Evolutionary conservation across 2,113 vertebrate species (phyloP), one percentile per base, ranked within the genome.

Genomic region (Osmerus eperlanus): DNA sequence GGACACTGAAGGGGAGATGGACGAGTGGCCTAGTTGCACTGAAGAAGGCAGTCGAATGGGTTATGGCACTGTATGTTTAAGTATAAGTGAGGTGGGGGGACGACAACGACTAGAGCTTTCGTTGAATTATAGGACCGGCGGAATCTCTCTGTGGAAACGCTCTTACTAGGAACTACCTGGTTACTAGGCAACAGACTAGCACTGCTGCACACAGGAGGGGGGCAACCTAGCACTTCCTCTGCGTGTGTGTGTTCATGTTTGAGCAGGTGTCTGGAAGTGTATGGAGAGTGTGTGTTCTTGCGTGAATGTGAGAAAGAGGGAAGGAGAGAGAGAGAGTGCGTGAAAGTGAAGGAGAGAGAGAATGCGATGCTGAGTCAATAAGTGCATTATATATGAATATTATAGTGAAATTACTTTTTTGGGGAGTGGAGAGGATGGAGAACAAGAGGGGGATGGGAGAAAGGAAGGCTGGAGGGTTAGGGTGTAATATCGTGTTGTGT

Each of bases 101-200:
- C 61, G 68, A 51, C n/a, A n/a, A n/a, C 19, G 16, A 41, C 13
- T 54, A 18, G 71, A 59, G 29, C 54, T 56, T 56, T 56, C 54
- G 54, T 56, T 56, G 53, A 77, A 75, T 81, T 85, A 76, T 76
- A 81, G 80, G 83, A 85, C 74, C 67, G 73, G 83, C 74, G 85
- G 83, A 81, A 78, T 81, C 74, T 84, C 81, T 84, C 25, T 0
- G 67, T 67, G 19, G 77, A 76, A 67, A 76, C 58, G 59, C 77
- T 81, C 71, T 78, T 78, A 79, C 83, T 83, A 81, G 78, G 78
- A 88, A 87, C 83, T 84, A 89, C 88, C 89, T 88, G 85, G 88
- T 90, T 89, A 83, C 88, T 84, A 90, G 85, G 88, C 88, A 90
- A 90, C 86, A 88, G 78, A 81, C 78, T 66, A 73, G 82, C 83